Evolutionary conservation across 1,140 invertebrate species (phyloP).

Genomic region (Pseudomyrmex gracilis): DNA sequence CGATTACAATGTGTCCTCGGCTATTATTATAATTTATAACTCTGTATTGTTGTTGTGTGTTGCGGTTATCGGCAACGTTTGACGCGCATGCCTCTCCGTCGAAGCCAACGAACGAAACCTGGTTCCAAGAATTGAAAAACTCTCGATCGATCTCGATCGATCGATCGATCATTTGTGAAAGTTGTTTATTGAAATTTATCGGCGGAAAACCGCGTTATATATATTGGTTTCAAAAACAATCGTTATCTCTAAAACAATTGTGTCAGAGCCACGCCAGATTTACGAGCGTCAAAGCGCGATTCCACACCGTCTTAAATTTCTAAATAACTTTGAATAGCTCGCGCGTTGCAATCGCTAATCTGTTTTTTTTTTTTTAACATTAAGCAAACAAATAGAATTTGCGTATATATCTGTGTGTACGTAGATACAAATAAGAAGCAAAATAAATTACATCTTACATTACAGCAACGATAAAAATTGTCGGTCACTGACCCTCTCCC

Average conservation of each 20-base stretch:
- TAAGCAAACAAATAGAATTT: no score
- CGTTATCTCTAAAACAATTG: no score
- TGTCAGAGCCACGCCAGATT: not conserved
- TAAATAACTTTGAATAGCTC: no score
- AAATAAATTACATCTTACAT: conserved; percentile 6
- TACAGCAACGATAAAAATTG: conserved; percentile 1
- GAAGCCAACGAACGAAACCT: conserved; percentile 51
- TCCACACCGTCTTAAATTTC: not conserved
- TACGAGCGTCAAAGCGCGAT: not conserved
- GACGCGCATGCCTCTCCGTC: conserved; percentile 36
- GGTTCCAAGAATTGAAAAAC: conserved; percentile 18
- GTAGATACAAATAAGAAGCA: not conserved
- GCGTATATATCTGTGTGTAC: no score
- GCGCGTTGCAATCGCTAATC: no score
- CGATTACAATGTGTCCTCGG: conserved; percentile 77
- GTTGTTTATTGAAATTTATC: not conserved
- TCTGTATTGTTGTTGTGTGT: conserved; percentile 66
- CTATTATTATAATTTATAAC: conserved; percentile 80
- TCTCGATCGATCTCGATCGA: no score
- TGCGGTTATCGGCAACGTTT: conserved; percentile 19
- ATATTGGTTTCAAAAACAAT: not conserved
- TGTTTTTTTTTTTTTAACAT: no score
- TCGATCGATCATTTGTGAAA: not conserved
- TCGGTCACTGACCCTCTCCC: conserved; percentile 47
- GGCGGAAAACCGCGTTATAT: not conserved